Percentiles rank a stretch among this genome's conserved stretches.
phyloP scores from a whole-genome alignment of 2,888 invertebrate species.

The Mallateleia sp. region DNA sequence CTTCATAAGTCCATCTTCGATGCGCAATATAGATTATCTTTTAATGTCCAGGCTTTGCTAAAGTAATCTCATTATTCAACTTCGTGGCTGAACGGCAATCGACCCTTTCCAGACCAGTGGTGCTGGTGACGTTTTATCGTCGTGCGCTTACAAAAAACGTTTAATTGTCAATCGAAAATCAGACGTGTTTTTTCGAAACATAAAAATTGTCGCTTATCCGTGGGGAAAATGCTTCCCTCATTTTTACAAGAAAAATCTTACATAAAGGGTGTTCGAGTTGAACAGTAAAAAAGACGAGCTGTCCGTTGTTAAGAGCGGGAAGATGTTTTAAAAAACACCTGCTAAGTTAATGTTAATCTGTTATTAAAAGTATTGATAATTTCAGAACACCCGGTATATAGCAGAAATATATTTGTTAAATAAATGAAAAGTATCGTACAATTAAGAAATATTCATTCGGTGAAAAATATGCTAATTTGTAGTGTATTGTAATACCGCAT shows the following conservation, averaged over 20 bases:
- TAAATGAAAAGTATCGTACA: too few species aligned
- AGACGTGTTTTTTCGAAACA: conserved; percentile 17
- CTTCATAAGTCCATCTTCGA: conserved; percentile 62
- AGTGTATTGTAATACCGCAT: too few species aligned
- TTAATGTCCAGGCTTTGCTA: conserved; percentile 54
- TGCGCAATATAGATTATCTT: conserved; percentile 63
- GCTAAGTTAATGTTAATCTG: too few species aligned
- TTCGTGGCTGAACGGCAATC: conserved; percentile 55
- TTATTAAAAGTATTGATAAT: too few species aligned
- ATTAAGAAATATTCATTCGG: too few species aligned
- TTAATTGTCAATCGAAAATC: conserved; percentile 48
- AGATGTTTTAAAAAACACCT: too few species aligned
- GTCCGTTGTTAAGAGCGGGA: too few species aligned
- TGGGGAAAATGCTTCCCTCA: not conserved
- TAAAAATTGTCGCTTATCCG: not conserved
- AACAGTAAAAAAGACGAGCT: too few species aligned
- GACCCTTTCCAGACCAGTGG: conserved; percentile 54
- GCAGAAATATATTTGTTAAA: too few species aligned
- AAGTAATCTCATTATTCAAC: conserved; percentile 72
- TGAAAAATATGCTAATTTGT: too few species aligned
- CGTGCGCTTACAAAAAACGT: conserved; percentile 25
- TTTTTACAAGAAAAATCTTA: not conserved
- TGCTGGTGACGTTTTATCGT: conserved; percentile 29
- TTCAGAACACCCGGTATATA: too few species aligned
- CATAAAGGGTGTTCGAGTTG: too few species aligned